phyloP scores from a whole-genome alignment of 2,113 vertebrate species.

The Grallaria varia region DNA sequence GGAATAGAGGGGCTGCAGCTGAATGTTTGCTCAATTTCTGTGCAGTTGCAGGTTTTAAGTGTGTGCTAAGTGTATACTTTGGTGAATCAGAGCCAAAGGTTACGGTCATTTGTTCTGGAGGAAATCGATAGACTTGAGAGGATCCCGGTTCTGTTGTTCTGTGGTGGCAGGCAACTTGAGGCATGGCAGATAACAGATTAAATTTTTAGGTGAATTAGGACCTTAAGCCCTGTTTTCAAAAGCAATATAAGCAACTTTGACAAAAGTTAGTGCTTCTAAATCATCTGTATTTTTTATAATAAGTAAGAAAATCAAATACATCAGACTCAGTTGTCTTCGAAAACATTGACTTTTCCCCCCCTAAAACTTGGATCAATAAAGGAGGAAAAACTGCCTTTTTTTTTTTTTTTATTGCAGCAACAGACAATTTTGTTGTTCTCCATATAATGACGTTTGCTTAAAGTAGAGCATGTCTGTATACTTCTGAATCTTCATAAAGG shows the following conservation, averaged over 20 bases:
- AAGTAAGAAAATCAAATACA: background rate
- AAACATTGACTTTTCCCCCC: background rate
- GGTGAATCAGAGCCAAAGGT: background rate
- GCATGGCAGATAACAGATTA: background rate
- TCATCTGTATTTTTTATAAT: background rate
- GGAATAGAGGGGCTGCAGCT: background rate
- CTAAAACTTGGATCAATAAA: background rate
- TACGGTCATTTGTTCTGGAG: background rate
- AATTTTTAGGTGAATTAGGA: background rate
- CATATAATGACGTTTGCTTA: background rate
- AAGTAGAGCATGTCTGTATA: background rate
- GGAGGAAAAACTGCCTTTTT: background rate
- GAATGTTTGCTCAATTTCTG: background rate
- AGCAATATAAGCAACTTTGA: background rate
- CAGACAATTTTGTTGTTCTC: background rate
- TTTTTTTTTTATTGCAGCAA: background rate
- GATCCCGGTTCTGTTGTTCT: background rate
- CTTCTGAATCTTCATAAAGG: slow-evolving; percentile 28
- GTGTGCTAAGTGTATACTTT: background rate
- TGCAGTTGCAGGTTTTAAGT: background rate
- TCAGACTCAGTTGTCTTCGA: background rate
- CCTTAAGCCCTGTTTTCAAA: background rate
- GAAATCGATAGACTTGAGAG: background rate
- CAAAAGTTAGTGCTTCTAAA: background rate
- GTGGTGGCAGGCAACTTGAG: background rate